Evolutionary conservation across 2,797 vertebrate genomes (phyloP), one percentile per base, ranked within the genome.

Genomic region (Zalophus californianus): DNA sequence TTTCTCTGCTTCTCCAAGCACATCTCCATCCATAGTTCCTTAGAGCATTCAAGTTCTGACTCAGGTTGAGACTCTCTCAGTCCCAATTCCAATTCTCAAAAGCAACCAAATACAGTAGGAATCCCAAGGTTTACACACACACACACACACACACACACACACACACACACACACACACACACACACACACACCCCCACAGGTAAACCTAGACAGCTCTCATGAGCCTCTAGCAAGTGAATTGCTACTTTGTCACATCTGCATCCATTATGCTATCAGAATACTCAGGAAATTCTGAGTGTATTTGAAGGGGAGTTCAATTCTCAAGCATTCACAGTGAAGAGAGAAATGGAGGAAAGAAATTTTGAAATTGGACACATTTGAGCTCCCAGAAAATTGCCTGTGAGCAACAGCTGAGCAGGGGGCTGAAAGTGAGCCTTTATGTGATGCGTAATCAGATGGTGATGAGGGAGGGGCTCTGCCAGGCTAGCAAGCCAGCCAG

Each of bases 361-460:
- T 50, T 83, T 88, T 94, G 23, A 96, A 91, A 97, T 13, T 38
- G 4, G 58, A 90, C 72, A 50, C 50, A 62, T 92, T 50, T 66
- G 56, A 60, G 80, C 48, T 93, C 41, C 83, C 72, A 90, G 90
- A 93, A 97, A 97, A 97, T 80, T 93, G 90, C n/a, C 86, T 73
- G 38, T 35, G 85, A 84, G n/a, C 79, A 96, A 92, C 86, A 86
- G 80, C 91, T 90, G 96, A 95, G 91, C 91, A 60, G 75, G 18
- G 52, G 70, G 29, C 72, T 77, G 62, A 44, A 27, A 38, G 25
- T 4, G 29, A 23, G 60, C 78, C 60, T 86, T 90, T 56, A 64
- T 83, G 86, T 38, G 78, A 93, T 77, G 54, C 72, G 94, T 92
- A 90, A 58, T 97, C 94, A 97, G 83, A 90, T 27, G 84, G 91